These are phyloP conservation scores for Drosophila mayri DNA, from an alignment of 1,140 invertebrate genomes.

Conservation along the genomic window DNA sequence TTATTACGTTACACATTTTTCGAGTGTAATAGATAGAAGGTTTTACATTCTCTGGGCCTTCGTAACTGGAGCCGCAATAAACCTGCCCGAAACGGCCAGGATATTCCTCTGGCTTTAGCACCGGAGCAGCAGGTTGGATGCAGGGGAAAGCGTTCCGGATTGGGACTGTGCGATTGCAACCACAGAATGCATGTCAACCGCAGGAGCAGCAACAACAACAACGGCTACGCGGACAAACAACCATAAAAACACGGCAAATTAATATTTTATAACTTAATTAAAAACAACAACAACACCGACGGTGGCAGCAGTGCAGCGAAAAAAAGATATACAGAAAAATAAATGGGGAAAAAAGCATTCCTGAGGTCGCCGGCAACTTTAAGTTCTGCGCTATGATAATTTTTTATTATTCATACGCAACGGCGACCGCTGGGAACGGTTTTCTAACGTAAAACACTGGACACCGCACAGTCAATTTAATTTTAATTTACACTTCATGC, in stretches of 20 bases:
- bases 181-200: constrained; percentile 74
- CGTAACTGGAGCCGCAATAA: constrained; percentile 27
- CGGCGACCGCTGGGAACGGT: constrained; percentile 36
- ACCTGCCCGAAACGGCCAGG: constrained; percentile 29
- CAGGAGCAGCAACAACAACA: constrained; percentile 31
- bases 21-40: neutral
- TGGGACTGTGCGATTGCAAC: constrained; percentile 41
- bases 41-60: neutral
- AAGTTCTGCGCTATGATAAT: constrained; percentile 53
- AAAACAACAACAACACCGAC: constrained; percentile 57
- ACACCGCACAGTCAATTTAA: constrained; percentile 71
- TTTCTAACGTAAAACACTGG: constrained; percentile 60
- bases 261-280: constrained; percentile 80
- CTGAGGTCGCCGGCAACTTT: constrained; percentile 62
- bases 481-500: constrained; percentile 77
- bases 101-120: constrained; percentile 3
- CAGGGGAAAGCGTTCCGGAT: constrained; percentile 17
- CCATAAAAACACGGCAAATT: constrained; percentile 64
- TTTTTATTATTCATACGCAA: constrained; percentile 73
- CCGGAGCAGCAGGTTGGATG: constrained; percentile 5
- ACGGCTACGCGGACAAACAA: constrained; percentile 26
- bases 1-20: neutral
- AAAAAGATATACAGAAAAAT: constrained; percentile 56
- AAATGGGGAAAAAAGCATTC: constrained; percentile 50
- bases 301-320: constrained; percentile 23